Base-by-base conservation (phyloP, 2,113 vertebrate genomes). In the Kryptolebias marmoratus region DNA sequence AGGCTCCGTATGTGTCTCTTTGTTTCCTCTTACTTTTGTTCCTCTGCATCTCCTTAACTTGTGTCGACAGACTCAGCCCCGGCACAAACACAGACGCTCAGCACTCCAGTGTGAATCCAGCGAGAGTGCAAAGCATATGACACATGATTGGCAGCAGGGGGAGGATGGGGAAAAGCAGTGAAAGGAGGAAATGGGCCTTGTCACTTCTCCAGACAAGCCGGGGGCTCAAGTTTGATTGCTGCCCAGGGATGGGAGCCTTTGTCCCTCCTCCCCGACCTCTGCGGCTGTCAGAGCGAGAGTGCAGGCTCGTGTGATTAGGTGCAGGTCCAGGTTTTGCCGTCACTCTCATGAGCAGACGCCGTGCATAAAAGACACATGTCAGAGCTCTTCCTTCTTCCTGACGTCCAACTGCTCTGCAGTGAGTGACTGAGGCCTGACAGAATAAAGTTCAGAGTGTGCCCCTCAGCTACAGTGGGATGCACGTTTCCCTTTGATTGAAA, bases 81-180 rank as follows among this genome's bases (percentile, higher is more conserved):
- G 15, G 78, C 73, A 30, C 73, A 69, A 73, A 79, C 81, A 65
- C 73, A 69, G 45, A 57, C 12, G n/a, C 71, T 42, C 53, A 8
- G 30, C 58, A 42, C 76, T 60, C 66, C 39, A 11, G 52, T 64
- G 15, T 64, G 77, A 68, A 7, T 82, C 52, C n/a, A 56, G 63
- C 12, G 13, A 81, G 80, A 80, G 79, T 71, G 77, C 70, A 67
- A 88, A 87, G 71, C 81, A 68, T 87, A 83, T 84, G 90, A 91
- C 91, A 88, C 63, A 83, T 91, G 89, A 91, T 82, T 91, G 90
- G 86, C 88, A 90, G 88, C 67, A 30, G 72, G 74, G 82, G 65
- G 79, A 68, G 77, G 83, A 74, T 47, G 69, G 61, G 68, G 52
- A 27, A n/a, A 30, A 57, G 59, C 42, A 78, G 47, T 7, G 42